A percentile compares a stretch with the other conserved stretches of the same genome.
Evolutionary conservation across 2,888 invertebrate species (phyloP).

Genomic region (Marronus borbonicus): DNA sequence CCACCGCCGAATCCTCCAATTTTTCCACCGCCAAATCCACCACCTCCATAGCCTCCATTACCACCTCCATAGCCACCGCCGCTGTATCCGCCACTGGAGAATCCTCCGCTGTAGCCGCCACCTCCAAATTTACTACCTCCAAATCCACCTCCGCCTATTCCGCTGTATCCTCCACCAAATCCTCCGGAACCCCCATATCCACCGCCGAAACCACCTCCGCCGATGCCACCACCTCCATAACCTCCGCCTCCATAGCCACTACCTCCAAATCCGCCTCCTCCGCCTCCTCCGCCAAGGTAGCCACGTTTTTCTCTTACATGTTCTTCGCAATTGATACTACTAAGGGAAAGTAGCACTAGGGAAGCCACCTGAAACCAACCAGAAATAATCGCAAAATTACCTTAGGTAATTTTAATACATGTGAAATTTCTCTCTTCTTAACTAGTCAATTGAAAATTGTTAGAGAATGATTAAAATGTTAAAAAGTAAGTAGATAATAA

Average conservation of each 20-base stretch:
- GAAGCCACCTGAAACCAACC: neutral
- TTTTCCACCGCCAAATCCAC: slow-evolving; percentile 39
- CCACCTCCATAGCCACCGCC: slow-evolving; percentile 54
- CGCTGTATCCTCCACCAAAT: slow-evolving; percentile 14
- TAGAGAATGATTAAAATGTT: too few relatives aligned
- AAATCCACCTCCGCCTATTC: slow-evolving; percentile 45
- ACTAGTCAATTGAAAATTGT: too few relatives aligned
- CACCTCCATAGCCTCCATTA: slow-evolving; percentile 53
- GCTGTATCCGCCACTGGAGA: slow-evolving; percentile 44
- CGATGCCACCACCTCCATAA: slow-evolving; percentile 33
- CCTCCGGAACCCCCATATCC: slow-evolving; percentile 30
- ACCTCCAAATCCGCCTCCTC: slow-evolving; percentile 58
- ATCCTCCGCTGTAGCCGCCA: slow-evolving; percentile 51
- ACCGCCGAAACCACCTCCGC: slow-evolving; percentile 40
- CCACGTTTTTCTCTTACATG: slow-evolving; percentile 45
- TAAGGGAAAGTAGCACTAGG: slow-evolving; percentile 15
- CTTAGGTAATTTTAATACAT: too few relatives aligned
- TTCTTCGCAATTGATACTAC: slow-evolving; percentile 25
- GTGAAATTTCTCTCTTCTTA: too few relatives aligned
- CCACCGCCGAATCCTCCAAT: slow-evolving; percentile 47
- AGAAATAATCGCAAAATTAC: neutral
- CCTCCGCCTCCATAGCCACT: slow-evolving; percentile 44
- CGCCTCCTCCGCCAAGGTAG: slow-evolving; percentile 54
- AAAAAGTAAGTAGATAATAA: too few relatives aligned
- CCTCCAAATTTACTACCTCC: slow-evolving; percentile 52